Base-by-base conservation (phyloP, 1,140 invertebrate genomes). In the Hylyphantes graminicola region DNA sequence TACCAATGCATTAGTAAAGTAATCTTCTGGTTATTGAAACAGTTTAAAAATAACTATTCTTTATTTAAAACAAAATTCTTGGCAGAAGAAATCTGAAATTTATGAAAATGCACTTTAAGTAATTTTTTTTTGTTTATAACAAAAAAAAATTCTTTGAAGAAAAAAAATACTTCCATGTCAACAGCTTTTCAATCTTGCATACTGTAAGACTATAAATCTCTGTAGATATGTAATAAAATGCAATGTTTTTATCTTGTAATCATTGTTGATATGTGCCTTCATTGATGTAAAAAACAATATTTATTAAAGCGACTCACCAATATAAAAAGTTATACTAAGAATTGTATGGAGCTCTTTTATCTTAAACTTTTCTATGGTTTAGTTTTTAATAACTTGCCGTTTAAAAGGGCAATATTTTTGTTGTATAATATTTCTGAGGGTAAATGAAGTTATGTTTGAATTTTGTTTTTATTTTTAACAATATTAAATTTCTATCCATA, bases 181-280 rank as follows among this genome's bases (percentile, higher is more conserved):
- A 35, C 35, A 35, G 35, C 35, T 35, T 35, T 35, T 35, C 35
- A 35, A 35, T 35, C 5, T 35, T 35, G 35, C 35, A 1, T 35
- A 35, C 2, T 35, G 35, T 35, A 35, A 35, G 35, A 35, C 5
- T 35, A 35, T 35, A 59, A 19, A 70, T 53, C 8, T 70, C 54
- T 53, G n/a, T 54, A 53, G 68, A 65, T 65, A 21, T 65, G n/a
- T 17, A 65, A 19, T 65, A 19, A 19, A 51, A 70, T 53, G 54
- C 68, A 70, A 70, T 70, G 68, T 70, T 48, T 70, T 50, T 53
- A 70, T 74, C 53, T 57, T 57, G 35, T 74, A 15, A 74, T 74
- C 54, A 74, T 21, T 74, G 72, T 55, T 74, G 53, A 74, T 74
- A 74, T 74, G 72, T 74, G 72, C 72, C 72, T 74, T 74, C 59